Conservation (phyloP, 2,888 invertebrate genomes). For the Conistra vaccinii region DNA sequence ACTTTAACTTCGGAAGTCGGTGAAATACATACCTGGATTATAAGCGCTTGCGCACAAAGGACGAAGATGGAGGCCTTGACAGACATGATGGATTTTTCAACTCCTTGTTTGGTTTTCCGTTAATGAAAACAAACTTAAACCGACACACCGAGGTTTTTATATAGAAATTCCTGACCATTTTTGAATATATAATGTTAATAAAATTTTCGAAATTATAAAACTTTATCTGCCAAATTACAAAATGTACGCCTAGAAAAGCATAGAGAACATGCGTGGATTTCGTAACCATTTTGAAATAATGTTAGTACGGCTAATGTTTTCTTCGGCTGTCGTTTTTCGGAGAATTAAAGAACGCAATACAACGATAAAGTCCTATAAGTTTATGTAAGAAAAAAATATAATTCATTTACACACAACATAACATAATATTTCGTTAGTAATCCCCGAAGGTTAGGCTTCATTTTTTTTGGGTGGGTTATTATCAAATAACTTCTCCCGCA, state of each 20-base stretch:
- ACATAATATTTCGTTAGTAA: too few relatives aligned
- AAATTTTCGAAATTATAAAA: constrained; percentile 9
- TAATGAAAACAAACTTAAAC: neutral
- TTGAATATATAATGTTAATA: neutral
- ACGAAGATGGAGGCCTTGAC: constrained; percentile 34
- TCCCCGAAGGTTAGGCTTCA: too few relatives aligned
- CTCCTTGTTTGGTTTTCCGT: neutral
- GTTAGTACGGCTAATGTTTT: neutral
- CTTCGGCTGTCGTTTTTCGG: neutral
- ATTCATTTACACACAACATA: too few relatives aligned
- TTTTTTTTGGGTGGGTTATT: too few relatives aligned
- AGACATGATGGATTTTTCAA: constrained; percentile 34
- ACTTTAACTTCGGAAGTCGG: too few relatives aligned
- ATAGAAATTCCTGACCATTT: constrained; percentile 8
- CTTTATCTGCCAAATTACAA: constrained; percentile 23
- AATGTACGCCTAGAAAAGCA: constrained; percentile 14
- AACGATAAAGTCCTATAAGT: neutral
- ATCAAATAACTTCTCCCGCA: too few relatives aligned
- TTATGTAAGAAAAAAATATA: neutral
- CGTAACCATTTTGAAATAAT: constrained; percentile 5
- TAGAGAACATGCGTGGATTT: constrained; percentile 16
- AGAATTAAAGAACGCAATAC: constrained; percentile 1
- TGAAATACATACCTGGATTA: constrained; percentile 45
- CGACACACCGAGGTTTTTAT: constrained; percentile 19
- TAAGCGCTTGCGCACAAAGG: constrained; percentile 48